phyloP scores from a whole-genome alignment of 2,888 invertebrate genomes.

The Aromia moschata region DNA sequence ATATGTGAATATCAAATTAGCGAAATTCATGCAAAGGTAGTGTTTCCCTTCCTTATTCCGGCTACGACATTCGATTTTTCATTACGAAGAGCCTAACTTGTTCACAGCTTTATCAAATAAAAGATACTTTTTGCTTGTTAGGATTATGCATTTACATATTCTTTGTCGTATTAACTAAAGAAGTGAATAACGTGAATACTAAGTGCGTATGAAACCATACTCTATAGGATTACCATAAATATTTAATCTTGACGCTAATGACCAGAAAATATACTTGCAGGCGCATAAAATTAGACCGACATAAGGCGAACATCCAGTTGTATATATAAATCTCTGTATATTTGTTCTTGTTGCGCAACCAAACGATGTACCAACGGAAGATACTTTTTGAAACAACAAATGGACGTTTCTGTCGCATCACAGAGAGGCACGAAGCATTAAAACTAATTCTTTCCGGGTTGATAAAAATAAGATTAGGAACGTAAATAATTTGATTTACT shows the following conservation, averaged over 20 bases:
- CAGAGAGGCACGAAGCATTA: background rate
- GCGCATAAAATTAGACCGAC: slow-evolving; percentile 18
- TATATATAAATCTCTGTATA: slow-evolving; percentile 26
- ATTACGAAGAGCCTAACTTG: too few species aligned
- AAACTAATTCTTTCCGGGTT: slow-evolving; percentile 13
- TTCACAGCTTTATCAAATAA: too few species aligned
- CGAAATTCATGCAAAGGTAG: too few species aligned
- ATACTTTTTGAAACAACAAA: background rate
- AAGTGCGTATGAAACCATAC: too few species aligned
- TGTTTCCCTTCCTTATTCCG: too few species aligned
- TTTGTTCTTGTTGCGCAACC: slow-evolving; percentile 23
- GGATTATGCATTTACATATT: too few species aligned
- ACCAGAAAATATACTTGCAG: slow-evolving; percentile 30
- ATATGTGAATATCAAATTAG: too few species aligned
- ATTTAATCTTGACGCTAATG: slow-evolving; percentile 34
- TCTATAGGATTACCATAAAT: slow-evolving; percentile 32
- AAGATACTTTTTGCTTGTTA: too few species aligned
- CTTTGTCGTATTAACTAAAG: too few species aligned
- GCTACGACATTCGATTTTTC: too few species aligned
- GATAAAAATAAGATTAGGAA: slow-evolving; percentile 3
- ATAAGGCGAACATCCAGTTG: slow-evolving; percentile 28
- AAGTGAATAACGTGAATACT: too few species aligned
- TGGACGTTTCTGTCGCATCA: slow-evolving; percentile 1
- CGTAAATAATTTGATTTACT: background rate
- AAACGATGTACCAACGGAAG: background rate